Percentiles rank a stretch among this genome's conserved stretches.
Evolutionary conservation across 2,113 vertebrate species (phyloP).

Genomic region (Tor tambroides): DNA sequence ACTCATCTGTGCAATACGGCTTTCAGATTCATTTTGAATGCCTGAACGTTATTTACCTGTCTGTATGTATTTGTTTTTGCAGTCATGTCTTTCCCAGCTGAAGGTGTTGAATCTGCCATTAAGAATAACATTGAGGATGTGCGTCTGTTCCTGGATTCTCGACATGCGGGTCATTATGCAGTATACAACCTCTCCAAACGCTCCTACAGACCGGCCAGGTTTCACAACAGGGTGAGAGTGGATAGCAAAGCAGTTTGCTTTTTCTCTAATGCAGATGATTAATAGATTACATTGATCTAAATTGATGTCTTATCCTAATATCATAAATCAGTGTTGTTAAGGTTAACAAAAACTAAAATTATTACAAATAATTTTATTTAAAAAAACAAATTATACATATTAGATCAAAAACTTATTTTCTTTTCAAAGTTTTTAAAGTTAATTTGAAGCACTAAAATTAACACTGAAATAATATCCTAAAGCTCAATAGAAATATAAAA

Average conservation of each 20-base stretch:
- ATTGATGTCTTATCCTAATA: too few species aligned
- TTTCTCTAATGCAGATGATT: neutral
- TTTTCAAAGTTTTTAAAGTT: too few species aligned
- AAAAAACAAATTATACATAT: too few species aligned
- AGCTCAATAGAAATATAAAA: too few species aligned
- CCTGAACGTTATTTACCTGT: neutral
- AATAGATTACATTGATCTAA: too few species aligned
- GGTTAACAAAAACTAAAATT: too few species aligned
- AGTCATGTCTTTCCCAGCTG: slow-evolving; percentile 99
- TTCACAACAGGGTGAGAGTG: slow-evolving; percentile 88
- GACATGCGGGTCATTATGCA: slow-evolving; percentile 92
- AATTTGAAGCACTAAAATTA: too few species aligned
- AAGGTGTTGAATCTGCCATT: slow-evolving; percentile 96
- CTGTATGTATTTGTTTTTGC: slow-evolving; percentile 44
- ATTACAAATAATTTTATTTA: too few species aligned
- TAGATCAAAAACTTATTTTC: too few species aligned
- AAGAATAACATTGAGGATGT: slow-evolving; percentile 99
- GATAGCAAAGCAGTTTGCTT: neutral
- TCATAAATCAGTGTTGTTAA: too few species aligned
- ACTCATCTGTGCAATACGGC: neutral
- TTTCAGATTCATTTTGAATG: neutral
- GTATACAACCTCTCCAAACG: slow-evolving; percentile 94
- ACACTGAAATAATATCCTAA: too few species aligned
- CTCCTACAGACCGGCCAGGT: slow-evolving; percentile 88
- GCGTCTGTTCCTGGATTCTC: slow-evolving; percentile 91